Conservation (phyloP, 2,797 vertebrate genomes). For the Anabas testudineus region DNA sequence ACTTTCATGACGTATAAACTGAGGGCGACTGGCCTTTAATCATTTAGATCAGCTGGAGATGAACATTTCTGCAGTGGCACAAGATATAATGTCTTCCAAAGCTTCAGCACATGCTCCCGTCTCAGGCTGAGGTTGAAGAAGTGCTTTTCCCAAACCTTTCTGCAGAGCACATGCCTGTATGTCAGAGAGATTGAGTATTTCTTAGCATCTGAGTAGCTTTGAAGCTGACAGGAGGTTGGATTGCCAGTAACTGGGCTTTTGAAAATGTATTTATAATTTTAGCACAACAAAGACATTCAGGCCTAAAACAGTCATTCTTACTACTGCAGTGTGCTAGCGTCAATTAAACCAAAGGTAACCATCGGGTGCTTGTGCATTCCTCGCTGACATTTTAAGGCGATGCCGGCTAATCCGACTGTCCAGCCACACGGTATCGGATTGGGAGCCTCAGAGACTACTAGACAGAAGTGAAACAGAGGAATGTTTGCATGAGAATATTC, state of each 20-base stretch:
- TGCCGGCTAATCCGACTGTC: constrained; percentile 49
- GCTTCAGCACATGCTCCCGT: too few relatives aligned
- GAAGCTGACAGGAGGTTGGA: constrained; percentile 23
- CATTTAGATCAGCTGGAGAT: too few relatives aligned
- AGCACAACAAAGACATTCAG: not conserved
- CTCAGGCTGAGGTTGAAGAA: too few relatives aligned
- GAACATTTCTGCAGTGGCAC: too few relatives aligned
- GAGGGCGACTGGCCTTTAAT: too few relatives aligned
- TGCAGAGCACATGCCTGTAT: constrained; percentile 18
- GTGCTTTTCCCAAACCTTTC: constrained; percentile 39
- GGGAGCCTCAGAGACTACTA: constrained; percentile 31
- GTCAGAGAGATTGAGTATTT: constrained; percentile 27
- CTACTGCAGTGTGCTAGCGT: constrained; percentile 20
- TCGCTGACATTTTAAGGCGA: constrained; percentile 43
- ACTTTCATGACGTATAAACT: too few relatives aligned
- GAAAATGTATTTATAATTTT: too few relatives aligned
- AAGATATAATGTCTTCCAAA: too few relatives aligned
- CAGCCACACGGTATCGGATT: constrained; percentile 60
- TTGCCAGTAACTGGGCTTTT: constrained; percentile 8
- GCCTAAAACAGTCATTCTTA: not conserved
- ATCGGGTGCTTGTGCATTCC: constrained; percentile 35
- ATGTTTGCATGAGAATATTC: constrained; percentile 51
- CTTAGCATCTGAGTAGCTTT: constrained; percentile 19
- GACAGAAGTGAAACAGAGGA: constrained; percentile 50
- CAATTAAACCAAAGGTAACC: constrained; percentile 35